A percentile compares a stretch with the other conserved stretches of the same genome.
Evolutionary conservation across 2,113 vertebrate genomes (phyloP).

Genomic region (Atlantisia rogersi): DNA sequence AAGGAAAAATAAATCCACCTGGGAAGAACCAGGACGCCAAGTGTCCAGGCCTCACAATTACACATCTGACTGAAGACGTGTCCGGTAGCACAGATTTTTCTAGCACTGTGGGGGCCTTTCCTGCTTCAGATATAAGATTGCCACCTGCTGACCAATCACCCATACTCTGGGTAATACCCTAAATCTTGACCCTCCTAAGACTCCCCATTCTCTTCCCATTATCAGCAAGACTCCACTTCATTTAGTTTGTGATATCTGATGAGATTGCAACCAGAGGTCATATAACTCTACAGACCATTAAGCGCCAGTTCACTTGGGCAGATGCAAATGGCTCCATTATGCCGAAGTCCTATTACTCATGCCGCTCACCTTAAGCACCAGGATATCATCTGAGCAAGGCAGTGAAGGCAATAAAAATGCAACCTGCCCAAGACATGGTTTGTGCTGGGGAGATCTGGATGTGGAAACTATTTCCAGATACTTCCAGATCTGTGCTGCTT

Average conservation of each 20-base stretch:
- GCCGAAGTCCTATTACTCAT: slow-evolving; percentile 19
- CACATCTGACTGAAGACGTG: not conserved
- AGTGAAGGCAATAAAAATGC: slow-evolving; percentile 52
- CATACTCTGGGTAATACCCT: not conserved
- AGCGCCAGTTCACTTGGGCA: slow-evolving; percentile 35
- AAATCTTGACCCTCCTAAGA: not conserved
- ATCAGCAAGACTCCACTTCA: not conserved
- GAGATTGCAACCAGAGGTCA: slow-evolving; percentile 39
- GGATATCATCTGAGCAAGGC: slow-evolving; percentile 19
- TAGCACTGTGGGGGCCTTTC: not conserved
- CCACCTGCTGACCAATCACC: not conserved
- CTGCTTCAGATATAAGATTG: slow-evolving; percentile 29
- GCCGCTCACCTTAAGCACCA: not conserved
- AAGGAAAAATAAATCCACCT: not conserved
- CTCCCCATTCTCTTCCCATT: not conserved
- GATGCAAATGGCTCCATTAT: slow-evolving; percentile 45
- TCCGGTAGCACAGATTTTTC: not conserved
- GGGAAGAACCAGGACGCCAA: not conserved
- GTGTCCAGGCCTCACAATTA: not conserved
- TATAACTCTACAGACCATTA: slow-evolving; percentile 52
- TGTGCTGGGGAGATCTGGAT: slow-evolving; percentile 58
- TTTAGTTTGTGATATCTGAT: slow-evolving; percentile 17
- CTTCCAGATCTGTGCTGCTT: slow-evolving; percentile 42
- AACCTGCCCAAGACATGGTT: slow-evolving; percentile 28
- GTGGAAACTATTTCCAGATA: slow-evolving; percentile 57